These are phyloP conservation scores for Platygyra sinensis DNA, from an alignment of 64 coral and sea anemone genomes.

Conservation along the genomic window DNA sequence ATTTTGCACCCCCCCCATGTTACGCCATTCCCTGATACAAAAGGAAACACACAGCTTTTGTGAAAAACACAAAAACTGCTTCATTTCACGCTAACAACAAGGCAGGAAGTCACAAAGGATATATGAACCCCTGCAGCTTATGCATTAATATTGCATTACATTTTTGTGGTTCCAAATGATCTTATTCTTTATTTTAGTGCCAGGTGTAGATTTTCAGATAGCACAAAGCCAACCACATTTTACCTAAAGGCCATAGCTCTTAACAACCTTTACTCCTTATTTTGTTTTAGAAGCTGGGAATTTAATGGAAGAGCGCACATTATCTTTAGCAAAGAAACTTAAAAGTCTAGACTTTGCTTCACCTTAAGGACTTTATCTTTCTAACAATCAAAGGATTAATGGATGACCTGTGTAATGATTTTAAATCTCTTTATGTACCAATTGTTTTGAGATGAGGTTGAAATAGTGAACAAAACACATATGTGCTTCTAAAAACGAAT, in stretches of 20 bases:
- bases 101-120: conserved; percentile 18
- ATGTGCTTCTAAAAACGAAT: background rate
- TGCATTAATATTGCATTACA: conserved; percentile 29
- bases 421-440: background rate
- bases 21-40: background rate
- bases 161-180: conserved; percentile 3
- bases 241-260: background rate
- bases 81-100: background rate
- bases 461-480: background rate
- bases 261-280: background rate
- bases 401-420: background rate
- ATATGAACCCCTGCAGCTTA: background rate
- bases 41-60: conserved; percentile 15
- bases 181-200: background rate
- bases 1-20: background rate
- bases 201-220: background rate
- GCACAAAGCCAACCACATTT: conserved; percentile 6
- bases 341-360: no score
- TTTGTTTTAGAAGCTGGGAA: background rate
- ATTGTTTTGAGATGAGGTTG: background rate
- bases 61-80: conserved; percentile 1
- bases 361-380: no score
- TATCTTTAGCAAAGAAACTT: no score
- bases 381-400: conserved; percentile 8
- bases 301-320: background rate